Percentiles rank a stretch among this genome's conserved stretches.
Evolutionary conservation across 2,113 vertebrate species (phyloP).

Genomic region (Protomyctophum bolini): DNA sequence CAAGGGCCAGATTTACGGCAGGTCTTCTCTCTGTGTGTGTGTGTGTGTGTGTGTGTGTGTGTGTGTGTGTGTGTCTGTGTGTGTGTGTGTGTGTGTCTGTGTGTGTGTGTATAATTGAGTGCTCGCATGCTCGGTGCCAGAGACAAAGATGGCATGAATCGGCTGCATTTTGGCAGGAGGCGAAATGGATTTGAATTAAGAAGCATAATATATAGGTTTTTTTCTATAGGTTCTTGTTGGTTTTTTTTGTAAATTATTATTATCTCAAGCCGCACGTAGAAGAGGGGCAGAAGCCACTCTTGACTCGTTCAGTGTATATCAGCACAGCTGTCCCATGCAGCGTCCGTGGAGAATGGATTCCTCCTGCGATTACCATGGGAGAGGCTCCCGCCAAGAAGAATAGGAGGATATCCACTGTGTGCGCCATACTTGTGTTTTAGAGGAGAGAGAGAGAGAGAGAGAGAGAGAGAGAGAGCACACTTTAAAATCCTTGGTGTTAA

Average conservation of each 20-base stretch:
- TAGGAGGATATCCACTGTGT: slow-evolving; percentile 81
- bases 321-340: slow-evolving; percentile 77
- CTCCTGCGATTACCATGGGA: slow-evolving; percentile 78
- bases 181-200: slow-evolving; percentile 72
- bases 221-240: too few relatives aligned
- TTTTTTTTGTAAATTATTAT: slow-evolving; percentile 49
- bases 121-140: slow-evolving; percentile 47
- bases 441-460: slow-evolving; percentile 54
- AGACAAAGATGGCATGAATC: slow-evolving; percentile 66
- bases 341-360: slow-evolving; percentile 83
- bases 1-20: slow-evolving; percentile 30
- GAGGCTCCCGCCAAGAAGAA: slow-evolving; percentile 80
- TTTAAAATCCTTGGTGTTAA: too few relatives aligned
- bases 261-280: slow-evolving; percentile 72
- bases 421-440: slow-evolving; percentile 54
- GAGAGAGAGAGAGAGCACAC: slow-evolving; percentile 51
- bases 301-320: slow-evolving; percentile 70
- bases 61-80: background rate
- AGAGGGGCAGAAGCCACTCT: slow-evolving; percentile 69
- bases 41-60: background rate
- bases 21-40: slow-evolving; percentile 23
- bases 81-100: slow-evolving; percentile 14
- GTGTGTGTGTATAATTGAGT: slow-evolving; percentile 30
- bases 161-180: slow-evolving; percentile 60
- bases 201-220: slow-evolving; percentile 62